Evolutionary conservation across 1,140 invertebrate genomes (phyloP).

Genomic region (Caenorhabditis tropicalis): DNA sequence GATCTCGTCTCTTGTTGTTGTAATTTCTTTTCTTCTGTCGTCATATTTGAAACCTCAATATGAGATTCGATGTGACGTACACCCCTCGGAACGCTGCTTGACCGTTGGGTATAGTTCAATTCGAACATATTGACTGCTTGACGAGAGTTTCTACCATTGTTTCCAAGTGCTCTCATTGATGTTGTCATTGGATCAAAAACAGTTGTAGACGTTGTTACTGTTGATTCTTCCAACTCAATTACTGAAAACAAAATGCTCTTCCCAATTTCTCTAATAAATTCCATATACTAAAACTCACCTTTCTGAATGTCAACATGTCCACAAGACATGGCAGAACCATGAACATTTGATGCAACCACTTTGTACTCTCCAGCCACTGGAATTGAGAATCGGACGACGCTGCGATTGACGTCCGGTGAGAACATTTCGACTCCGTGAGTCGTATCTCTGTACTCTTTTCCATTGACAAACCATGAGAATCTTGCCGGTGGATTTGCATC

Average conservation of each 20-base stretch:
- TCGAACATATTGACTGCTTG: constrained; percentile 40
- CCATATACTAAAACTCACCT: constrained; percentile 41
- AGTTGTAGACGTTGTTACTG: not conserved
- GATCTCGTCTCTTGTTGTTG: constrained; percentile 5
- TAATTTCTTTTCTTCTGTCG: constrained; percentile 1
- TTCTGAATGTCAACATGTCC: constrained; percentile 67
- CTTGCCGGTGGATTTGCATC: constrained; percentile 60
- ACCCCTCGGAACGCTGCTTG: constrained; percentile 51
- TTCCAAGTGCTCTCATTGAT: constrained; percentile 33
- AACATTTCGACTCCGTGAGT: constrained; percentile 62
- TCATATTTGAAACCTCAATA: constrained; percentile 40
- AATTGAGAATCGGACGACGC: constrained; percentile 66
- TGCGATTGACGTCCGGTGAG: constrained; percentile 64
- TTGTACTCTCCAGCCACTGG: constrained; percentile 65
- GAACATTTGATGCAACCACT: constrained; percentile 68
- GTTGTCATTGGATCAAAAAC: constrained; percentile 20
- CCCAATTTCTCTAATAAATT: not conserved
- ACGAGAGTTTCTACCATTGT: not conserved
- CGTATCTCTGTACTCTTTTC: constrained; percentile 53
- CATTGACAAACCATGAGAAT: constrained; percentile 69
- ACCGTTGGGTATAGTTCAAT: constrained; percentile 53
- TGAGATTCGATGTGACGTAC: constrained; percentile 51
- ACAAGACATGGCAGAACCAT: constrained; percentile 64
- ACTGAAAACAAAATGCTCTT: not conserved
- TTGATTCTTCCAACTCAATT: not conserved